Evolutionary conservation across 2,113 vertebrate genomes (phyloP).

Genomic region (Perca flavescens): DNA sequence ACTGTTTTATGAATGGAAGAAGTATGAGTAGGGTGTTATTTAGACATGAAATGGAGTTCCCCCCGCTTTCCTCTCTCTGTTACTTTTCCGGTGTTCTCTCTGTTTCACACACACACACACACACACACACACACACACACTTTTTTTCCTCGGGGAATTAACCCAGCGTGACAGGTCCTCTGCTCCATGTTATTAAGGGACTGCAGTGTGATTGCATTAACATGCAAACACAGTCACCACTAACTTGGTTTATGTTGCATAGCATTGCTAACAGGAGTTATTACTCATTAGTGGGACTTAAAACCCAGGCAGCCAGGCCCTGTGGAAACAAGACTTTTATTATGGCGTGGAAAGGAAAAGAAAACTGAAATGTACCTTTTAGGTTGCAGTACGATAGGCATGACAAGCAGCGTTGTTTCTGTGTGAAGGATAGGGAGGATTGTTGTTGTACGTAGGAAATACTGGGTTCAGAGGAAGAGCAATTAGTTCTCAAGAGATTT

Average conservation of each 20-base stretch:
- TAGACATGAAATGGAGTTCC: background rate
- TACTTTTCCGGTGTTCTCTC: background rate
- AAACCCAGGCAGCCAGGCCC: background rate
- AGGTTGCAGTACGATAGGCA: slow-evolving; percentile 4
- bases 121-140: background rate
- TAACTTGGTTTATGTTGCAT: slow-evolving; percentile 29
- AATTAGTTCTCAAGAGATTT: slow-evolving; percentile 71
- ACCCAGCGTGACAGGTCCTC: slow-evolving; percentile 1
- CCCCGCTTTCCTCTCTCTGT: background rate
- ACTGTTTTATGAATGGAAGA: slow-evolving; percentile 24
- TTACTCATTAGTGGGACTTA: slow-evolving; percentile 27
- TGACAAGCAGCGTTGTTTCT: slow-evolving; percentile 42
- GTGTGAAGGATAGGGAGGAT: slow-evolving; percentile 29
- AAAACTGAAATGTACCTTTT: slow-evolving; percentile 14
- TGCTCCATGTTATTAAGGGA: slow-evolving; percentile 5
- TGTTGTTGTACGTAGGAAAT: slow-evolving; percentile 59
- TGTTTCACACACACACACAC: slow-evolving; percentile 9
- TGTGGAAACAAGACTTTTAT: slow-evolving; percentile 27
- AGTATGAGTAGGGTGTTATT: background rate
- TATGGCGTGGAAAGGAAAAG: slow-evolving; percentile 35
- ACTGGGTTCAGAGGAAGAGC: slow-evolving; percentile 60
- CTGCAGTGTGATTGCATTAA: slow-evolving; percentile 43
- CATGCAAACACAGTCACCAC: slow-evolving; percentile 22
- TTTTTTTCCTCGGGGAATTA: slow-evolving; percentile 4
- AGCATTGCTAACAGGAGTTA: slow-evolving; percentile 15